A percentile compares a stretch with the other conserved stretches of the same genome.
These are phyloP conservation scores for Rhorus exstirpatorius DNA, from an alignment of 2,888 invertebrate genomes.

Conservation along the genomic window DNA sequence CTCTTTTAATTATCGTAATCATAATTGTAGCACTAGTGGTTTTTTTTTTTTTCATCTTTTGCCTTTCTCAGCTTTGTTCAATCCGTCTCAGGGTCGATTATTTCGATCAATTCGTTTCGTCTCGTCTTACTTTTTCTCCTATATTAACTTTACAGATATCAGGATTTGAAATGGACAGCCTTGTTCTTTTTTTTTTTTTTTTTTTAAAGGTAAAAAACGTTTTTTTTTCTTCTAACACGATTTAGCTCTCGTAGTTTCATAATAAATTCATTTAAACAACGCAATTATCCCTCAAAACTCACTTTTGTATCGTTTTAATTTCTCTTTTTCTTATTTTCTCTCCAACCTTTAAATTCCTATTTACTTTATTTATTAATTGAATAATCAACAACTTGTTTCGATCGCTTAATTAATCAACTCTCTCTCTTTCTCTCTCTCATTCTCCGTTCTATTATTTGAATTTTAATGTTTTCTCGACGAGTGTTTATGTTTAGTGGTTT, in stretches of 20 bases:
- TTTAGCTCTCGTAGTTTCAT: conserved; percentile 23
- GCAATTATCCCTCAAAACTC: conserved; percentile 73
- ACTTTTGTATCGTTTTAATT: conserved; percentile 60
- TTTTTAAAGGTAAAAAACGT: conserved; percentile 67
- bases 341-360: conserved; percentile 68
- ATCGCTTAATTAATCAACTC: conserved; percentile 62
- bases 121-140: conserved; percentile 43
- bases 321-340: conserved; percentile 11
- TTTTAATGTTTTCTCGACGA: conserved; percentile 50
- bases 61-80: conserved; percentile 2
- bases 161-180: conserved; percentile 78
- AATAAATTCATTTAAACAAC: conserved; percentile 71
- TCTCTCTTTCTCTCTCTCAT: conserved; percentile 12
- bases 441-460: conserved; percentile 1
- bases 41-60: conserved; percentile 53
- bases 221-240: conserved; percentile 52
- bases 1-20: conserved; percentile 74
- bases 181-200: conserved; percentile 50
- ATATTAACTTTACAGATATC: conserved; percentile 78
- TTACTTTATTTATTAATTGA: conserved; percentile 75
- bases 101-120: neutral
- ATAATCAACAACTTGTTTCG: conserved; percentile 77
- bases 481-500: conserved; percentile 45
- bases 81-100: neutral
- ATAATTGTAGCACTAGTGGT: conserved; percentile 79